A percentile compares a stretch with the other conserved stretches of the same genome.
Conservation (phyloP, 2,888 invertebrate genomes). For the Pammene aurita region DNA sequence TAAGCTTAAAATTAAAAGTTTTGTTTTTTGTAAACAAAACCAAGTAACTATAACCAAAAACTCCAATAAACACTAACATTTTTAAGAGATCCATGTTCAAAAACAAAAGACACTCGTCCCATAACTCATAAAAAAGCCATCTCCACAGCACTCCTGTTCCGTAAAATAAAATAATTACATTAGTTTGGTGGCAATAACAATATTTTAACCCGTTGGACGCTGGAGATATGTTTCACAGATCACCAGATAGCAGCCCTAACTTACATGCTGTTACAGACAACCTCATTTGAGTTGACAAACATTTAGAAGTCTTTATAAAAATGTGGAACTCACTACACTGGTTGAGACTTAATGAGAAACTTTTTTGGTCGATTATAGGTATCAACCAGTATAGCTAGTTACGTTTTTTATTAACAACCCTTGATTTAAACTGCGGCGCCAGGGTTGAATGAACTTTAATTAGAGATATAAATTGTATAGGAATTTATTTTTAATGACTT, state of each 20-base stretch:
- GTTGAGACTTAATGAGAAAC: constrained; percentile 8
- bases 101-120: neutral
- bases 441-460: constrained; percentile 24
- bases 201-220: constrained; percentile 65
- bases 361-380: neutral
- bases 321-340: constrained; percentile 7
- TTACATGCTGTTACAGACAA: constrained; percentile 56
- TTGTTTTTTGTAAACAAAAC: neutral
- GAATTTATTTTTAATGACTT: constrained; percentile 6
- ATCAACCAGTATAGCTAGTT: constrained; percentile 9
- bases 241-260: constrained; percentile 72
- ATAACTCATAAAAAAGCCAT: constrained; percentile 10
- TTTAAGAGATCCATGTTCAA: neutral
- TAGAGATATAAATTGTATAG: constrained; percentile 16
- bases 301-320: constrained; percentile 17
- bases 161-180: constrained; percentile 77
- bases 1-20: too few relatives aligned
- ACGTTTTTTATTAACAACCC: neutral
- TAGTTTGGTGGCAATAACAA: constrained; percentile 80
- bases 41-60: neutral
- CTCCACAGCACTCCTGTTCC: constrained; percentile 55
- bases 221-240: constrained; percentile 74
- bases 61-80: neutral
- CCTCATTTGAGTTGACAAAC: constrained; percentile 40
- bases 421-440: constrained; percentile 19